Evolutionary conservation across 2,888 invertebrate species (phyloP).

Genomic region (Caenorhabditis sulstoni): DNA sequence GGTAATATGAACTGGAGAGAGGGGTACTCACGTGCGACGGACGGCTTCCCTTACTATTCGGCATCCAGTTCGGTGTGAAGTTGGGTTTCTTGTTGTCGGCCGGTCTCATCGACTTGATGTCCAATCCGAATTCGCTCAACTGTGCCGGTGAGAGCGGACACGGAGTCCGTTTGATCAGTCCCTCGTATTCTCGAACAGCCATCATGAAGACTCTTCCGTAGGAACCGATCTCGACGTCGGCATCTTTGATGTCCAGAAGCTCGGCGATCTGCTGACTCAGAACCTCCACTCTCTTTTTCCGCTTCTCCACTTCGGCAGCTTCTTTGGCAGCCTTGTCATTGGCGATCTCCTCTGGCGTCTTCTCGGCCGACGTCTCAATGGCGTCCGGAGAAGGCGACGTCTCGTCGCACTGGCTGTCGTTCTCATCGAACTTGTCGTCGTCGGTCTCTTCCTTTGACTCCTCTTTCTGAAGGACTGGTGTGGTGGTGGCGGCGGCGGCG

Average conservation of each 20-base stretch:
- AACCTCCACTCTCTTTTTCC: conserved; percentile 34
- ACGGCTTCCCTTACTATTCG: conserved; percentile 21
- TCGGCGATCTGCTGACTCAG: conserved; percentile 28
- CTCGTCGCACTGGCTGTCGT: conserved; percentile 11
- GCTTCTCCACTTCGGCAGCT: conserved; percentile 58
- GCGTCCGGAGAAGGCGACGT: conserved; percentile 2
- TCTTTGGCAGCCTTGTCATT: conserved; percentile 45
- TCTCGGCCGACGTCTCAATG: conserved; percentile 17
- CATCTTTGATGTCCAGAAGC: conserved; percentile 27
- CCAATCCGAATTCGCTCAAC: conserved; percentile 63
- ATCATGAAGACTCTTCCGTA: conserved; percentile 67
- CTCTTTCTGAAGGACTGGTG: conserved; percentile 28
- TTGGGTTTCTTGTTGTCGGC: conserved; percentile 54
- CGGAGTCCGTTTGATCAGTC: conserved; percentile 57
- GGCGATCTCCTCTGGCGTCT: conserved; percentile 53
- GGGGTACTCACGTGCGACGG: conserved; percentile 28
- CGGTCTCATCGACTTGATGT: conserved; percentile 64
- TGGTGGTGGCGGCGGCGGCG: not conserved
- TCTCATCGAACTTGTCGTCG: conserved; percentile 50
- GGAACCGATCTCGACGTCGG: conserved; percentile 17
- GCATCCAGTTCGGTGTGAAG: conserved; percentile 64
- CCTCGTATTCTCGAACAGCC: conserved; percentile 65
- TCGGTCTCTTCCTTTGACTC: conserved; percentile 42
- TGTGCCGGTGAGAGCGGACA: conserved; percentile 58
- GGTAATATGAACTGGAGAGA: too few relatives aligned